Base-by-base conservation (phyloP, 2,888 invertebrate species). In the Caenorhabditis sp. region DNA sequence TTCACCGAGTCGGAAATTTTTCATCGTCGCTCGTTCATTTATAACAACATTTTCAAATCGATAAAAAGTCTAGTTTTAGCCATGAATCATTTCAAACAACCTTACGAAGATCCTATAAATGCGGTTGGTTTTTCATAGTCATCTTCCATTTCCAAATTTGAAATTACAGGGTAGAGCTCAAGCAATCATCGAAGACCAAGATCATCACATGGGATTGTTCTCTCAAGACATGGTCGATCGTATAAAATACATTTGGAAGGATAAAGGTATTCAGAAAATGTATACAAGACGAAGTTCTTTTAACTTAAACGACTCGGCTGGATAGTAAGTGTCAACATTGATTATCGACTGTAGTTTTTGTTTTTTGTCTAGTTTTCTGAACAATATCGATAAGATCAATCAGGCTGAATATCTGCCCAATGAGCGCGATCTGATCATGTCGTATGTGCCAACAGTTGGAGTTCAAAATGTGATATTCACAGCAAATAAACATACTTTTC, bases 391-490 rank as follows among this genome's bases (percentile, higher is more conserved):
- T 19, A 69, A 75, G 4, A 81, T 84, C 26, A 79, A 82, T 50
- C 64, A 50, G 10, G 14, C 66, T 10, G 75, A 81, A 53, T 84
- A 78, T 59, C 61, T 58, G 57, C 84, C 84, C 12, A 77, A 80
- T 54, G 82, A 81, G 27, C 66, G 72, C 26, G 84, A 84, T 73
- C 67, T 84, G 6, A 78, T 84, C 23, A 84, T 84, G 81, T 69
- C 76, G 19, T 84, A 84, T 61, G 81, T 84, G 43, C 84, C 84
- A 21, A 83, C 84, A 12, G 75, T 84, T n/a, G 84, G 84, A 57
- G 77, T 84, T 8, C 80, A 81, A 58, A 82, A 82, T 62, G 76
- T 79, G 53, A 77, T 81, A 21, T 82, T 84, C 59, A 73, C 77
- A 1, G 63, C 76, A 3, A 79, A 77, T 60, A 78, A 83, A 23